Conservation (phyloP, 2,113 vertebrate species). For the Pandion haliaetus region DNA sequence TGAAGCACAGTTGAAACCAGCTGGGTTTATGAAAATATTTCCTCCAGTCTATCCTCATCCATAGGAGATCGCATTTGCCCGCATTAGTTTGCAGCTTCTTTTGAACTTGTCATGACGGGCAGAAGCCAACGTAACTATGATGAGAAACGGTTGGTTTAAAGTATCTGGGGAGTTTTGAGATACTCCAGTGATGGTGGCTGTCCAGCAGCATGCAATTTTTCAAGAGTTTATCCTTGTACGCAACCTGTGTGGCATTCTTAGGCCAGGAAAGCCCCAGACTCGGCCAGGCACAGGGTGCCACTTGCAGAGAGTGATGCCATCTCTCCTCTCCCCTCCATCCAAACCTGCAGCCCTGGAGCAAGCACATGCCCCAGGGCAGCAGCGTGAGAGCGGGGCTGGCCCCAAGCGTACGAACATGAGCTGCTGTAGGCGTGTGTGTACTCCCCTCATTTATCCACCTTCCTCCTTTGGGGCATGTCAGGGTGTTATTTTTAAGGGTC, state of each 20-base stretch:
- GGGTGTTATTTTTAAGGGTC: background rate
- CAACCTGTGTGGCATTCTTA: background rate
- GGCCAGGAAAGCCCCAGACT: background rate
- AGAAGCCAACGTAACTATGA: background rate
- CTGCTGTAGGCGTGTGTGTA: background rate
- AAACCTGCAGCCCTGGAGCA: background rate
- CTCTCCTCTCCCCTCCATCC: background rate
- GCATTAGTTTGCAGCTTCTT: background rate
- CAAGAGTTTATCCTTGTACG: background rate
- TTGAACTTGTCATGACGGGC: background rate
- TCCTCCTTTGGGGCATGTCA: background rate
- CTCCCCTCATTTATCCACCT: background rate
- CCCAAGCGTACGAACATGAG: fast-evolving
- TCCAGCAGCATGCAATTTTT: background rate
- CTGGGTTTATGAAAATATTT: background rate
- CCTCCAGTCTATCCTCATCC: background rate
- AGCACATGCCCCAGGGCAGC: fast-evolving
- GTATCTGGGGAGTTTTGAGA: background rate
- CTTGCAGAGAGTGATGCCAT: fast-evolving
- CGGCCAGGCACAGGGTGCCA: background rate
- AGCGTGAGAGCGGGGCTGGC: background rate
- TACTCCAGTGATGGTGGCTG: background rate
- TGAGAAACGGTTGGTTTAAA: background rate
- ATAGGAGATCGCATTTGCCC: background rate
- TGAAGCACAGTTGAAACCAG: background rate